phyloP scores from a whole-genome alignment of 1,140 invertebrate genomes.

The Metaphire vulgaris region DNA sequence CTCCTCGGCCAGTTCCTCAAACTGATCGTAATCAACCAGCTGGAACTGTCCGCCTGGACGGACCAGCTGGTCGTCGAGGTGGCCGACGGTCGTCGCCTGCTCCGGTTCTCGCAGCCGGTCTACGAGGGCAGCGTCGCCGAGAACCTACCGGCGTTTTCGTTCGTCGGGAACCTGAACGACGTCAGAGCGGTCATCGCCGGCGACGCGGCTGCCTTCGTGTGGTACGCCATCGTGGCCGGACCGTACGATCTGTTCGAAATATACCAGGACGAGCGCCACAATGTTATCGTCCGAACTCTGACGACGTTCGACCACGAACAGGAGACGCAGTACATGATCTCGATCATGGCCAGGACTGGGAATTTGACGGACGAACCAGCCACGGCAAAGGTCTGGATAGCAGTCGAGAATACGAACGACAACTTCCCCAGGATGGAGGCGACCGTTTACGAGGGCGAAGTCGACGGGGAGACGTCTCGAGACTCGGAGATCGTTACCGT shows the following conservation, averaged over 20 bases:
- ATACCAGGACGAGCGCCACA: background rate
- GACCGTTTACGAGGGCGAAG: background rate
- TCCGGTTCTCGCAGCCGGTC: background rate
- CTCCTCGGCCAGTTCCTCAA: background rate
- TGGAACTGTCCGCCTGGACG: background rate
- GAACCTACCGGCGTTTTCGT: background rate
- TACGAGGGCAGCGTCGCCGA: background rate
- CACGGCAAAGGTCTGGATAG: background rate
- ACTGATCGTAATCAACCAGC: background rate
- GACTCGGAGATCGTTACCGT: background rate
- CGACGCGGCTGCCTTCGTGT: background rate
- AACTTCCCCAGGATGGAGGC: background rate
- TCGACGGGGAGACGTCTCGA: background rate
- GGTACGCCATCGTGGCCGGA: background rate
- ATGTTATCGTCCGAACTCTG: background rate
- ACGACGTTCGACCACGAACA: background rate
- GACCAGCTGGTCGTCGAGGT: background rate
- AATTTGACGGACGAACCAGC: background rate
- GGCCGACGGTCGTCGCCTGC: background rate
- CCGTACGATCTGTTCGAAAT: background rate
- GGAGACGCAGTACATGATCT: background rate
- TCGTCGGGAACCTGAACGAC: background rate
- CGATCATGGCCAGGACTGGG: background rate
- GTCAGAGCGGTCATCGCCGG: background rate
- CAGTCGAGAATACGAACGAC: background rate